Conservation (phyloP, 2,113 vertebrate genomes). For the Zosterops lateralis region DNA sequence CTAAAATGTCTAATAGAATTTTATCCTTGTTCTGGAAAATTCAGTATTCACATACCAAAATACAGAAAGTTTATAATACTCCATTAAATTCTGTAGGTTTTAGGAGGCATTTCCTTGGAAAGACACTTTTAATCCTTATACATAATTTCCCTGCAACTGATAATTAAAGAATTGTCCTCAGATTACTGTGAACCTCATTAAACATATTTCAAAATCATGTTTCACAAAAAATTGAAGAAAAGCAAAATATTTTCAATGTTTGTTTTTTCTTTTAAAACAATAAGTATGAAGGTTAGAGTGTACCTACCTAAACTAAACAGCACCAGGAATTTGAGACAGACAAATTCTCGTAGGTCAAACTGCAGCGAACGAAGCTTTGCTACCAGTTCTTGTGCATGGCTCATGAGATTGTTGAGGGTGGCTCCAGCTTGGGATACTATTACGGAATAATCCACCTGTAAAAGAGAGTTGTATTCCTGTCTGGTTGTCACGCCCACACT, state of each 20-base stretch:
- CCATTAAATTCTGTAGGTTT: neutral
- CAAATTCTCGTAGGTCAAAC: slow-evolving; percentile 95
- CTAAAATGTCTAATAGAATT: neutral
- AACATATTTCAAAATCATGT: neutral
- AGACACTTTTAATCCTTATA: neutral
- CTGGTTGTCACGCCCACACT: neutral
- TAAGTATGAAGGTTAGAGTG: neutral
- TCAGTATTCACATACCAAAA: neutral
- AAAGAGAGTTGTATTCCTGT: slow-evolving; percentile 34
- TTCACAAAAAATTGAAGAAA: neutral
- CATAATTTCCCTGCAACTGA: neutral
- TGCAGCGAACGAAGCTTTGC: slow-evolving; percentile 91
- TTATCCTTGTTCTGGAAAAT: neutral
- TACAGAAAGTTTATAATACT: neutral
- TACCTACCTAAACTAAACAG: slow-evolving; percentile 96
- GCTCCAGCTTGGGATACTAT: slow-evolving; percentile 92
- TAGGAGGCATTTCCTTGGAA: neutral
- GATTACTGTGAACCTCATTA: neutral
- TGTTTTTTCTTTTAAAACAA: neutral
- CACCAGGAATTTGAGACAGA: slow-evolving; percentile 98
- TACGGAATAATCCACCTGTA: slow-evolving; percentile 91
- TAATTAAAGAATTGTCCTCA: neutral
- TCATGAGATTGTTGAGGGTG: slow-evolving; percentile 93
- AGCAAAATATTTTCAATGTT: neutral
- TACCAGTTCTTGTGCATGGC: slow-evolving; percentile 94